Evolutionary conservation across 2,797 vertebrate species (phyloP).

Genomic region (Vireo griseus): DNA sequence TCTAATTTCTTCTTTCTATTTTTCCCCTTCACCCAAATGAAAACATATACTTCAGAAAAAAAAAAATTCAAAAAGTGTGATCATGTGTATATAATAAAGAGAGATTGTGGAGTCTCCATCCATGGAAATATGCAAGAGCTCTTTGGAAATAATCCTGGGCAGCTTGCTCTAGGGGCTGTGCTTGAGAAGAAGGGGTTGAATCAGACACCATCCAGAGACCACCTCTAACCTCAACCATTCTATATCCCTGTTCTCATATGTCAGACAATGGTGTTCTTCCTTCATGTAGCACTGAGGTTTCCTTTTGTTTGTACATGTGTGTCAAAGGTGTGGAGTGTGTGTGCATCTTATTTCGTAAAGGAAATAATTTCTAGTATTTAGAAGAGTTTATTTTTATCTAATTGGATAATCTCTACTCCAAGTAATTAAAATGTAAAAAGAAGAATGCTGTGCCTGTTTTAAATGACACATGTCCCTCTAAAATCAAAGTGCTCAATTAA

Average conservation of each 20-base stretch:
- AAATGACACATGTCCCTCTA: not conserved
- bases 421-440: not conserved
- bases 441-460: not conserved
- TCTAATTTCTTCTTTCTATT: not conserved
- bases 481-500: not conserved
- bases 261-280: not conserved
- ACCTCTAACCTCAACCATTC: not conserved
- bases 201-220: not conserved
- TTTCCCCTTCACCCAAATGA: not conserved
- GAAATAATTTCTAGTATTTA: not conserved
- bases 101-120: not conserved
- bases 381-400: not conserved
- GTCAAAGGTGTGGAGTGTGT: no score
- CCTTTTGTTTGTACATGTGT: not conserved
- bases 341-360: not conserved
- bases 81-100: not conserved
- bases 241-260: not conserved
- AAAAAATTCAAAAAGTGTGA: not conserved
- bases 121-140: not conserved
- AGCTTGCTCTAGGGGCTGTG: fast-evolving
- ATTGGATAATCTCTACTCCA: not conserved
- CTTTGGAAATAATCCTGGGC: not conserved
- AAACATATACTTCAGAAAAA: not conserved
- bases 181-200: not conserved
- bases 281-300: not conserved